A percentile compares a stretch with the other conserved stretches of the same genome.
These are phyloP conservation scores for Bemisia tabaci DNA, from an alignment of 1,140 invertebrate species.

Conservation along the genomic window DNA sequence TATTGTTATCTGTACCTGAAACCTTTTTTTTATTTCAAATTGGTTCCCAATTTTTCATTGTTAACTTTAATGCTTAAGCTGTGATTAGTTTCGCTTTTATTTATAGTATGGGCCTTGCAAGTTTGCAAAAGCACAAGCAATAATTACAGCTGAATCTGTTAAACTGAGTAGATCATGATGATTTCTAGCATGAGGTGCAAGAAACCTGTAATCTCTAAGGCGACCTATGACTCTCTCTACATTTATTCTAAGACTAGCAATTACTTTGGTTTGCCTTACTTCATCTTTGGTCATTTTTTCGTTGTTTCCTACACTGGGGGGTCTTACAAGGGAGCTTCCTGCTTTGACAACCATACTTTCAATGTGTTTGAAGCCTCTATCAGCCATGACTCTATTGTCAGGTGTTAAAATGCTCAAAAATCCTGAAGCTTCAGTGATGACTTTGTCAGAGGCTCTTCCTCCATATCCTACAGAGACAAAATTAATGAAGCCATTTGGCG, in stretches of 20 bases:
- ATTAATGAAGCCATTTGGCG: slow-evolving; percentile 31
- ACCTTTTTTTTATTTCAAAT: too few species aligned
- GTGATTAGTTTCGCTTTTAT: too few species aligned
- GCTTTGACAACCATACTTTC: slow-evolving; percentile 19
- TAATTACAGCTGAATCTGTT: too few species aligned
- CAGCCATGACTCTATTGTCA: slow-evolving; percentile 25
- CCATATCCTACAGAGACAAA: slow-evolving; percentile 31
- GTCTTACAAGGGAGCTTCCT: slow-evolving; percentile 25
- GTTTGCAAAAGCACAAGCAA: too few species aligned
- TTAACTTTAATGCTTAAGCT: too few species aligned
- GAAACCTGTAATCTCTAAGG: too few species aligned
- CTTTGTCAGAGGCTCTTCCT: slow-evolving; percentile 27
- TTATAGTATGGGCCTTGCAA: too few species aligned
- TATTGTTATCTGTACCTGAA: too few species aligned
- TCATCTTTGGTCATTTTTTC: slow-evolving; percentile 26
- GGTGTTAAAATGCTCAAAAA: slow-evolving; percentile 23
- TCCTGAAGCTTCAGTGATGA: slow-evolving; percentile 27
- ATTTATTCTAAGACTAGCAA: slow-evolving; percentile 31
- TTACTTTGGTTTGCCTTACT: slow-evolving; percentile 27
- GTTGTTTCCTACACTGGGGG: too few species aligned
- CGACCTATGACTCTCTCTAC: slow-evolving; percentile 28
- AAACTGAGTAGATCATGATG: too few species aligned
- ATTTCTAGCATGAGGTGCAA: too few species aligned
- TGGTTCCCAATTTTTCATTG: too few species aligned
- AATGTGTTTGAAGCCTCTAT: slow-evolving; percentile 31